These are phyloP conservation scores for Callaeas wilsoni DNA, from an alignment of 2,113 vertebrate species.

Conservation along the genomic window DNA sequence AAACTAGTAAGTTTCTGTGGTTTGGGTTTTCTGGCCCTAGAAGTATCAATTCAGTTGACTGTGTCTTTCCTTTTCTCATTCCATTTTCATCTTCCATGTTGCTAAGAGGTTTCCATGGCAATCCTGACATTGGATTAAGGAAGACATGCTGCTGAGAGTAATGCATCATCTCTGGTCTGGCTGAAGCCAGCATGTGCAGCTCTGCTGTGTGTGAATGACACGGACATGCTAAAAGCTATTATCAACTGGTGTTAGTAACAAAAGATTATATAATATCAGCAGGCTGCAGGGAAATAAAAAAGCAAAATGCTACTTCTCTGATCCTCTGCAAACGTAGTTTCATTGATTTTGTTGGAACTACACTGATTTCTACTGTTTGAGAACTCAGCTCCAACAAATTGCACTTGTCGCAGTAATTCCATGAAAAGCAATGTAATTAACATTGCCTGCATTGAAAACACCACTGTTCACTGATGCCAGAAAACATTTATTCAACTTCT, in stretches of 20 bases:
- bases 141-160: background rate
- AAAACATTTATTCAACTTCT: background rate
- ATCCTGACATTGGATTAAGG: constrained; percentile 30
- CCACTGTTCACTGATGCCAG: background rate
- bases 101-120: constrained; percentile 51
- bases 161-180: background rate
- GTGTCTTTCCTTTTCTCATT: background rate
- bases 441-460: background rate
- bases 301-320: background rate
- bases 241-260: background rate
- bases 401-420: background rate
- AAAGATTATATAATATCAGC: background rate
- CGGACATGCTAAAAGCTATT: background rate
- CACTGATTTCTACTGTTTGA: background rate
- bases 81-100: background rate
- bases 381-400: background rate
- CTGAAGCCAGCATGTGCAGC: background rate
- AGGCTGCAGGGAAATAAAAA: background rate
- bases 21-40: background rate
- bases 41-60: background rate
- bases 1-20: background rate
- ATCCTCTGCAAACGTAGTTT: background rate
- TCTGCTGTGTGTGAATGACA: background rate
- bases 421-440: background rate
- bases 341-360: background rate